A percentile compares a stretch with the other conserved stretches of the same genome.
Conservation (phyloP, 2,888 invertebrate species). For the Aphidius colemani region DNA sequence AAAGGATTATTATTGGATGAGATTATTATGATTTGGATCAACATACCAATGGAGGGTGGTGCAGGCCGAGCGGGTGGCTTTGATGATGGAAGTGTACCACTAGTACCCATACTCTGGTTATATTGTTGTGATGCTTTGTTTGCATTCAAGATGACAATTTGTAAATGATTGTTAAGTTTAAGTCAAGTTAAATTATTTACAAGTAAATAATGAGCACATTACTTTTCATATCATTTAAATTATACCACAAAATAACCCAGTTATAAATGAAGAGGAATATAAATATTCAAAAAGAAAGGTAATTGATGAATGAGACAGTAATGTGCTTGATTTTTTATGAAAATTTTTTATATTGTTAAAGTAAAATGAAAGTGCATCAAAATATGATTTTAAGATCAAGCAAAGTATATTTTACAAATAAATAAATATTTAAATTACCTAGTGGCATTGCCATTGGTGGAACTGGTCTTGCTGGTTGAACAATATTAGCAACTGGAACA, state of each 20-base stretch:
- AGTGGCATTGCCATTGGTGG: conserved; percentile 39
- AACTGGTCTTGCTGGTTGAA: conserved; percentile 29
- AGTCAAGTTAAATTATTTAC: conserved; percentile 4
- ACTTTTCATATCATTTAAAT: no score
- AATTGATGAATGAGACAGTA: background rate
- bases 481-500: conserved; percentile 10
- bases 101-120: conserved; percentile 54
- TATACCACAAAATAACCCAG: no score
- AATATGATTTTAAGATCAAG: conserved; percentile 13
- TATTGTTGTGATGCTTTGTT: conserved; percentile 54
- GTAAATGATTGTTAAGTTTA: background rate
- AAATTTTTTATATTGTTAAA: background rate
- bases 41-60: conserved; percentile 59
- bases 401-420: background rate
- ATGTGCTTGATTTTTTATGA: background rate
- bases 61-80: conserved; percentile 59
- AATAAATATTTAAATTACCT: conserved; percentile 32
- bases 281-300: no score
- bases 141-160: conserved; percentile 36
- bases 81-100: conserved; percentile 53
- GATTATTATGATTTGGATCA: conserved; percentile 34
- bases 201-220: no score
- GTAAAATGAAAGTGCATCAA: background rate
- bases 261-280: no score
- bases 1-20: conserved; percentile 16